phyloP scores from a whole-genome alignment of 2,888 invertebrate genomes.

The Cylindroiulus punctatus region DNA sequence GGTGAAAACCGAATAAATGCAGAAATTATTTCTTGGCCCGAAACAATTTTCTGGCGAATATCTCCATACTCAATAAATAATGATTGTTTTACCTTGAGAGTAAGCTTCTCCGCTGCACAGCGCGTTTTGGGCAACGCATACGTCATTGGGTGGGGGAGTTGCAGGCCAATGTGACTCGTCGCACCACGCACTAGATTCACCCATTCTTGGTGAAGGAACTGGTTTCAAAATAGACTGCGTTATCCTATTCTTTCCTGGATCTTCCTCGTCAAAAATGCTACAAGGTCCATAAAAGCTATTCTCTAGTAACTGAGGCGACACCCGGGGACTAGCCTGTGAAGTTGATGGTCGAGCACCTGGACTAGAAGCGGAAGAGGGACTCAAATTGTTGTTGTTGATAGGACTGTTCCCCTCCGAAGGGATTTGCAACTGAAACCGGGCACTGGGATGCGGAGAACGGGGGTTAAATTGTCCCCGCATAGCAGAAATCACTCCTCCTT shows the following conservation, averaged over 20 bases:
- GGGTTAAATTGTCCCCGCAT: neutral
- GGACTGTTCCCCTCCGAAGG: conserved; percentile 36
- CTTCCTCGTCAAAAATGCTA: conserved; percentile 52
- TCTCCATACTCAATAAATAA: neutral
- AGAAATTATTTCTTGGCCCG: too few species aligned
- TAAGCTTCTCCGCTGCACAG: conserved; percentile 51
- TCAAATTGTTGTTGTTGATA: neutral
- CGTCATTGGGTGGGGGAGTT: neutral
- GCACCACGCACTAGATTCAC: neutral
- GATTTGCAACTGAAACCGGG: conserved; percentile 34
- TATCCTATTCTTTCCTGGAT: conserved; percentile 52
- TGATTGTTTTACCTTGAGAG: conserved; percentile 49
- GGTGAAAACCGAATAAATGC: neutral
- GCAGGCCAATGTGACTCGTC: neutral
- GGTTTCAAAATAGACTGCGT: conserved; percentile 50
- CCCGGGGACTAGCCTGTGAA: conserved; percentile 52
- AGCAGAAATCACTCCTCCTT: conserved; percentile 9
- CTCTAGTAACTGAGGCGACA: conserved; percentile 8
- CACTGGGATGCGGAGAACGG: neutral
- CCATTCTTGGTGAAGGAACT: conserved; percentile 16
- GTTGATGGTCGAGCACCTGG: conserved; percentile 34
- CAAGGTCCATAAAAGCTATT: neutral
- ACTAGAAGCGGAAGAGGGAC: conserved; percentile 12
- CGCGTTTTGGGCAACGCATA: neutral
- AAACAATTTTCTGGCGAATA: too few species aligned